Evolutionary conservation across 64 coral and sea anemone species (phyloP).

Genomic region (Platygyra sinensis): DNA sequence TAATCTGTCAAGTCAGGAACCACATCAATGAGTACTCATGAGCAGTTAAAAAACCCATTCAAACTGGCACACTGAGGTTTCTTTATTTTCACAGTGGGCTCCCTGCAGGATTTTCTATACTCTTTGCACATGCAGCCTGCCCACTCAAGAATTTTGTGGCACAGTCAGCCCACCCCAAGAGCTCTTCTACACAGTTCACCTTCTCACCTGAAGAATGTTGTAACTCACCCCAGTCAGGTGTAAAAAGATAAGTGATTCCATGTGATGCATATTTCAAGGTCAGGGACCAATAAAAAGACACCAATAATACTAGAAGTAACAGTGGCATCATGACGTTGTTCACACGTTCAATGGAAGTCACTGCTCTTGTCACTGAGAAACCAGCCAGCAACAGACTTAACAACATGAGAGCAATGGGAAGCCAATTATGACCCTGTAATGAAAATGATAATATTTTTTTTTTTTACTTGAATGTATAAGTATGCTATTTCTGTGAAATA

Average conservation of each 20-base stretch:
- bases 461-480: neutral
- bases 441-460: neutral
- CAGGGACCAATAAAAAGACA: conserved; percentile 80
- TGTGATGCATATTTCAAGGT: conserved; percentile 71
- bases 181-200: no score
- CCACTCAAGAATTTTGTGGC: no score
- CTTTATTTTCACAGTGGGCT: no score
- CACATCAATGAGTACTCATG: no score
- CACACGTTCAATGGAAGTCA: conserved; percentile 68
- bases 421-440: conserved; percentile 48
- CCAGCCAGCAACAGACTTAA: conserved; percentile 65
- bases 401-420: conserved; percentile 68
- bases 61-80: no score
- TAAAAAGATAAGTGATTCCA: conserved; percentile 72
- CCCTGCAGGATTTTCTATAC: no score
- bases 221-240: conserved; percentile 78
- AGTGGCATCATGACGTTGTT: conserved; percentile 78
- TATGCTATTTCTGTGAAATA: no score
- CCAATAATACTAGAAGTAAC: conserved; percentile 48
- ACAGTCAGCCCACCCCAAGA: no score
- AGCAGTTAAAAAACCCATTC: no score
- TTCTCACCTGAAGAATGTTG: neutral
- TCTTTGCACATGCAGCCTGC: no score
- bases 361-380: conserved; percentile 48
- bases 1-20: no score